A percentile compares a stretch with the other conserved stretches of the same genome.
Evolutionary conservation across 2,797 vertebrate species (phyloP).

Genomic region (Takifugu ocellatus): DNA sequence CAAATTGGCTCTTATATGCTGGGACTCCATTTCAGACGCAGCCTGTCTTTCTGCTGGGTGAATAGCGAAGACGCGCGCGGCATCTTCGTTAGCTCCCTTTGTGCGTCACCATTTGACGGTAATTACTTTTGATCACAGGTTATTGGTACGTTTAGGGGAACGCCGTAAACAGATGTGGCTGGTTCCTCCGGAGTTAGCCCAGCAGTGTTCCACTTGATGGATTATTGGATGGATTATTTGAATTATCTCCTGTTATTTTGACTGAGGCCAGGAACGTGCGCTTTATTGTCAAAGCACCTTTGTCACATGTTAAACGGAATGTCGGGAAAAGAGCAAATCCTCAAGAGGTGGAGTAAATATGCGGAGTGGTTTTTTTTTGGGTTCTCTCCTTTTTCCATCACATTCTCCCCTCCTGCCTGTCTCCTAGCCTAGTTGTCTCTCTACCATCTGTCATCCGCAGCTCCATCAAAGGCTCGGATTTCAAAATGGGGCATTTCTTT

Average conservation of each 20-base stretch:
- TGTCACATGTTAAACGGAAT: slow-evolving; percentile 15
- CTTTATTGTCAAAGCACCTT: slow-evolving; percentile 20
- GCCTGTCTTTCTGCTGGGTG: slow-evolving; percentile 9
- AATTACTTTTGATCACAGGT: too few relatives aligned
- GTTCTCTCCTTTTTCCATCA: slow-evolving; percentile 1
- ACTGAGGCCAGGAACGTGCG: slow-evolving; percentile 9
- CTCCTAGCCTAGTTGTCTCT: slow-evolving; percentile 44
- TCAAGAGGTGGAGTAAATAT: slow-evolving; percentile 22
- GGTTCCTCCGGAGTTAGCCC: too few relatives aligned
- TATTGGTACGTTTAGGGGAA: too few relatives aligned
- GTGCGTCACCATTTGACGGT: not conserved
- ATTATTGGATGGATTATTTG: slow-evolving; percentile 1
- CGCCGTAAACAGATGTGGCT: too few relatives aligned
- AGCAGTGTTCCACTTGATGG: not conserved
- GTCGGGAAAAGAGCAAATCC: slow-evolving; percentile 21
- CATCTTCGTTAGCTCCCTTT: slow-evolving; percentile 3
- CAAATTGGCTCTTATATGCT: slow-evolving; percentile 35
- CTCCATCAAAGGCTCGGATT: slow-evolving; percentile 64
- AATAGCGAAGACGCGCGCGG: not conserved
- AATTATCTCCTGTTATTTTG: slow-evolving; percentile 14
- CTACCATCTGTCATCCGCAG: slow-evolving; percentile 52
- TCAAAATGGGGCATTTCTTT: slow-evolving; percentile 55
- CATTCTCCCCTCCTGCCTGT: slow-evolving; percentile 15
- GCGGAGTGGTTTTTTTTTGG: slow-evolving; percentile 4
- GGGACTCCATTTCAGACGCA: slow-evolving; percentile 21